Conservation (phyloP, 2,797 vertebrate genomes). For the Nyctalus aviator region DNA sequence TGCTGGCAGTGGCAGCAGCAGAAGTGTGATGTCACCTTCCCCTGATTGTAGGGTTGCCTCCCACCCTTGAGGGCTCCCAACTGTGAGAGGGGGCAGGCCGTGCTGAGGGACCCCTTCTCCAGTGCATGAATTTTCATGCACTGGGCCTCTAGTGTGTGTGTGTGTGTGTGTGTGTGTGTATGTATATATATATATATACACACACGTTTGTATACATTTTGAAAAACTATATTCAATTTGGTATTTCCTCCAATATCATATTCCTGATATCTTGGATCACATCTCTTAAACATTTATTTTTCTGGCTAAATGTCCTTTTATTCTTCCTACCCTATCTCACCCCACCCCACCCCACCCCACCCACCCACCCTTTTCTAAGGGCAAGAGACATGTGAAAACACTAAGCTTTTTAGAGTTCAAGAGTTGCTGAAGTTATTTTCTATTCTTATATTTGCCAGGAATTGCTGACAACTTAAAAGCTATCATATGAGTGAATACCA, state of each 20-base stretch:
- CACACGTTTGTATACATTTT: neutral
- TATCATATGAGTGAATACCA: constrained; percentile 57
- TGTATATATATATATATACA: no score
- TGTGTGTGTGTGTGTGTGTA: no score
- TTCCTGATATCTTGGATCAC: neutral
- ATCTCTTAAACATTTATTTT: constrained; percentile 39
- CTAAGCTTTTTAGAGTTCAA: constrained; percentile 57
- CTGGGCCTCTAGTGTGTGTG: no score
- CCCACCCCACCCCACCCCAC: no score
- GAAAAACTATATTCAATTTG: constrained; percentile 39
- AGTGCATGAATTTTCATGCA: no score
- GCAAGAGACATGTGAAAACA: neutral
- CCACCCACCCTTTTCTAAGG: neutral
- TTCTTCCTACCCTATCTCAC: neutral
- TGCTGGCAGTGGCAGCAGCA: no score
- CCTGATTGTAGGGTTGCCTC: no score
- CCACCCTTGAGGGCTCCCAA: no score
- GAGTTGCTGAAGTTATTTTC: constrained; percentile 64
- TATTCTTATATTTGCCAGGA: constrained; percentile 66
- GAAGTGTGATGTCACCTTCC: no score
- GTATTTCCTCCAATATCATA: constrained; percentile 44
- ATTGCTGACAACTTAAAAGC: constrained; percentile 73
- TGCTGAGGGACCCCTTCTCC: no score
- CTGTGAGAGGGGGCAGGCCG: no score
- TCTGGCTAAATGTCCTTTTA: constrained; percentile 63